Conservation (phyloP, 1,140 invertebrate genomes). For the Diabrotica virgifera region DNA sequence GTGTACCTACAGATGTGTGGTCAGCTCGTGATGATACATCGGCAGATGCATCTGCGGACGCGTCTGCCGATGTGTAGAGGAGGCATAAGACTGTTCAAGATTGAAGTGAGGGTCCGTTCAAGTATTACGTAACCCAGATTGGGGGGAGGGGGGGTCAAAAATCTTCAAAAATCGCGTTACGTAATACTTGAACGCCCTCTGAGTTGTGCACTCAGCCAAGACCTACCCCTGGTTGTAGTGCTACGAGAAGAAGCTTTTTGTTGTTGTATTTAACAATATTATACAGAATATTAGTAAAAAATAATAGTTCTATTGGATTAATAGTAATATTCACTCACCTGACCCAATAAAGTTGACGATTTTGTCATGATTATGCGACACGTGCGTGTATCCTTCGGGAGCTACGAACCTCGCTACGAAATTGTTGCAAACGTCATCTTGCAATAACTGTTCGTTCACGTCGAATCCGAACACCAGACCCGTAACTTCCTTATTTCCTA, state of each 20-base stretch:
- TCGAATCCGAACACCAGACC: conserved; percentile 66
- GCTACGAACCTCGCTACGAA: conserved; percentile 26
- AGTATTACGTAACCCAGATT: too few relatives aligned
- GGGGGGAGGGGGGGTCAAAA: too few relatives aligned
- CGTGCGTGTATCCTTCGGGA: conserved; percentile 23
- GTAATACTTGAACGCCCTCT: too few relatives aligned
- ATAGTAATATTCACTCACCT: conserved; percentile 50
- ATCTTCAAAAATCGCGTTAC: too few relatives aligned
- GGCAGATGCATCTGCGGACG: too few relatives aligned
- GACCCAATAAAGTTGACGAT: conserved; percentile 62
- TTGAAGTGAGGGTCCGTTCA: too few relatives aligned
- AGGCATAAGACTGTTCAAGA: too few relatives aligned
- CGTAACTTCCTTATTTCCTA: conserved; percentile 49
- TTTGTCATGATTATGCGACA: conserved; percentile 57
- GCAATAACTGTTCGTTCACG: conserved; percentile 62
- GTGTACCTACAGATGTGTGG: too few relatives aligned
- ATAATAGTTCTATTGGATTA: not conserved
- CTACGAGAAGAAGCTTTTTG: not conserved
- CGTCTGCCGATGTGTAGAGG: too few relatives aligned
- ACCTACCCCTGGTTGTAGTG: too few relatives aligned
- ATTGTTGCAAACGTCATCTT: conserved; percentile 33
- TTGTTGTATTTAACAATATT: not conserved
- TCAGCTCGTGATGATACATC: too few relatives aligned
- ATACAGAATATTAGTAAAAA: not conserved
- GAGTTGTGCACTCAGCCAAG: too few relatives aligned